A percentile compares a stretch with the other conserved stretches of the same genome.
Evolutionary conservation across 2,113 vertebrate genomes (phyloP).

Genomic region (Telmatochromis bifrenatus): DNA sequence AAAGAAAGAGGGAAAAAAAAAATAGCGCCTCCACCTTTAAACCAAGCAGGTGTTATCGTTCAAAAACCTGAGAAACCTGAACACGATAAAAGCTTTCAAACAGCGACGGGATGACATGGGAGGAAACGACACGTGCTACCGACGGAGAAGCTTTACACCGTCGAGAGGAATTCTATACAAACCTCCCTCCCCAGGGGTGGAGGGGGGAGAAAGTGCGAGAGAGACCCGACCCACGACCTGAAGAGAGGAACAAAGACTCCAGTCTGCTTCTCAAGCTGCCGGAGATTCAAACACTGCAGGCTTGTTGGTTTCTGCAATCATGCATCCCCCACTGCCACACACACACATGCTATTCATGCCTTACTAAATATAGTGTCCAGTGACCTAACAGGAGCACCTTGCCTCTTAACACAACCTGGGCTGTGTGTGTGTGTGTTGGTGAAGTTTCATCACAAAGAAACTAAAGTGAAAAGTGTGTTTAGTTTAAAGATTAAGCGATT

Average conservation of each 20-base stretch:
- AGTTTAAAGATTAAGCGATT: not conserved
- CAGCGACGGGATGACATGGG: not conserved
- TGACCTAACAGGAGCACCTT: not conserved
- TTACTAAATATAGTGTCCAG: slow-evolving; percentile 17
- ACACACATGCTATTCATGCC: not conserved
- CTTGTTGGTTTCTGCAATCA: slow-evolving; percentile 13
- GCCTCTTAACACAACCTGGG: not conserved
- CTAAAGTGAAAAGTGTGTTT: not conserved
- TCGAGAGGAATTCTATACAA: slow-evolving; percentile 57
- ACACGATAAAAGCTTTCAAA: not conserved
- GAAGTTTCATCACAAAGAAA: not conserved
- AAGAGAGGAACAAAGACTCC: slow-evolving; percentile 52
- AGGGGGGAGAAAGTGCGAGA: not conserved
- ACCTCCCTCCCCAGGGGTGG: not conserved
- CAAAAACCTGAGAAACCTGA: slow-evolving; percentile 37
- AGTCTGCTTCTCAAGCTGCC: slow-evolving; percentile 31
- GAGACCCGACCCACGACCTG: not conserved
- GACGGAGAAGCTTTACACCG: slow-evolving; percentile 24
- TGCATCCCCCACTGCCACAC: not conserved
- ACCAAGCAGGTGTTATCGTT: not conserved
- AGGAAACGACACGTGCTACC: not conserved
- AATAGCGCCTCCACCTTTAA: not conserved
- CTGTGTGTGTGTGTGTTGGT: not conserved
- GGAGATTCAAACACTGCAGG: slow-evolving; percentile 23
- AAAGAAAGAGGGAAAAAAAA: accelerated